These are phyloP conservation scores for Syncerus caffer DNA, from an alignment of 2,797 vertebrate species.

Conservation along the genomic window DNA sequence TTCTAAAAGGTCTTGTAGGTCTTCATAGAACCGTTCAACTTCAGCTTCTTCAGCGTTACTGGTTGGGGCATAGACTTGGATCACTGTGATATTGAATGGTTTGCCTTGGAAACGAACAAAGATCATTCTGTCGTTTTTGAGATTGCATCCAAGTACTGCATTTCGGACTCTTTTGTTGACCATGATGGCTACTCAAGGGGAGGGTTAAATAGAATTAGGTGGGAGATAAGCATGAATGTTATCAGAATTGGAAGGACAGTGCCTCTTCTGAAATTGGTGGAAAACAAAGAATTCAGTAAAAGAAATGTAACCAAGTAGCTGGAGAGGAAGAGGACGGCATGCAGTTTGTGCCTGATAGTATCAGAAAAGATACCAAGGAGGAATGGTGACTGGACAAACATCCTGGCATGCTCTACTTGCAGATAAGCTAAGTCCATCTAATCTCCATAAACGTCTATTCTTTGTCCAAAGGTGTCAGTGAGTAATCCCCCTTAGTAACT, in stretches of 20 bases:
- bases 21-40: too few species aligned
- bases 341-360: background rate
- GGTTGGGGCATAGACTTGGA: too few species aligned
- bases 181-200: too few species aligned
- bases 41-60: too few species aligned
- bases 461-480: background rate
- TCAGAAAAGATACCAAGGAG: background rate
- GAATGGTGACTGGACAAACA: background rate
- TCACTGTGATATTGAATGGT: too few species aligned
- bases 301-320: background rate
- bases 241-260: background rate
- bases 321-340: background rate
- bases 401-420: background rate
- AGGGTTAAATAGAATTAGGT: background rate
- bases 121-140: too few species aligned
- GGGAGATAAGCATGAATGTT: background rate
- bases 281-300: slow-evolving; percentile 34
- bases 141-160: too few species aligned
- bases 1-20: too few species aligned
- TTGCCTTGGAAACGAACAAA: too few species aligned
- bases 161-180: too few species aligned
- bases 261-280: background rate
- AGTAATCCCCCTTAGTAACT: background rate
- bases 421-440: background rate
- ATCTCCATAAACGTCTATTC: background rate